Evolutionary conservation across 2,113 vertebrate genomes (phyloP), one percentile per base, ranked within the genome.

Genomic region (Terrapene triunguis): DNA sequence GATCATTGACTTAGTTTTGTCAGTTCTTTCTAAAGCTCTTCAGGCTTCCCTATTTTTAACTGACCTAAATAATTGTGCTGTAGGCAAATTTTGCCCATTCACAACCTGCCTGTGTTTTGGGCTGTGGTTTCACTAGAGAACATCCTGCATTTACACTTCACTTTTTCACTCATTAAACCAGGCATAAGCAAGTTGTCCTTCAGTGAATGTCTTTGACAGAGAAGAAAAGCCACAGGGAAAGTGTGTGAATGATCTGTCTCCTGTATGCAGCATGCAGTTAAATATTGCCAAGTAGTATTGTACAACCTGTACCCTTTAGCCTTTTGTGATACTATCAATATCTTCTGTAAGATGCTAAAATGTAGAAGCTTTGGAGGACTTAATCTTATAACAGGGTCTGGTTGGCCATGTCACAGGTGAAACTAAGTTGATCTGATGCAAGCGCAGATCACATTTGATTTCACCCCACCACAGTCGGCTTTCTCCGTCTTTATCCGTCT

Each of bases 231-330:
- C 24, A 47, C 0, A 3, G 55, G 19, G 17, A 5, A 47, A 12
- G 3, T 88, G 1, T 29, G 80, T 32, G 25, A 86, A 76, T 24
- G 8, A 3, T 38, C 4, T 10, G 11, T 85, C 4, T 59, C 16
- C 62, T 72, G 72, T 22, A 5, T 53, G 87, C 38, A 10, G 14
- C 14, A 10, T 6, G 57, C 3, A 42, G 53, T 62, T 88, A 88
- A 80, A 57, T 22, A 1, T 11, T 88, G n/a, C n/a, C n/a, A 57
- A 35, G 47, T 54, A 72, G 24, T 35, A 80, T 10, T 4, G 11
- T 32, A 54, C 29, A 47, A 50, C 44, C 25, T 14, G 22, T 22
- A 35, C 4, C 0, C 0, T 14, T 51, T 48, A 1, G 1, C 11
- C 9, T 65, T 50, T 88, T 80, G 1, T 48, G 2, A 21, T 22